Conservation (phyloP, 2,113 vertebrate species). For the Dicentrarchus labrax region DNA sequence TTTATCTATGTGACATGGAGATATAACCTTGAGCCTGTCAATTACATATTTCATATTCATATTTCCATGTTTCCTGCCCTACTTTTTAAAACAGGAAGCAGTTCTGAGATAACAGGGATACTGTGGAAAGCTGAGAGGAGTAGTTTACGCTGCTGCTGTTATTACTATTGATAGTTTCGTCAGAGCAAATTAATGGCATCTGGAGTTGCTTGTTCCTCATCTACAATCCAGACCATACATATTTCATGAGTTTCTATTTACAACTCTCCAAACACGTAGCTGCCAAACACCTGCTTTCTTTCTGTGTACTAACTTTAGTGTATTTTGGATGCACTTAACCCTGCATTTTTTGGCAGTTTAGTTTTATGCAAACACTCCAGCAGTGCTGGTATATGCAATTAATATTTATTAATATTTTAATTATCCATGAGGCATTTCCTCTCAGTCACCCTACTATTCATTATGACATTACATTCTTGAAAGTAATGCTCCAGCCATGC, state of each 20-base stretch:
- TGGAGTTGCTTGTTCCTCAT: conserved; percentile 41
- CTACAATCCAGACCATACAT: conserved; percentile 36
- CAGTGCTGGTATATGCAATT: too few species aligned
- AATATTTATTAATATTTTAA: too few species aligned
- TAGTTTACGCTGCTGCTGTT: conserved; percentile 27
- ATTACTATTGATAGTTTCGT: conserved; percentile 42
- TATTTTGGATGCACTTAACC: neutral
- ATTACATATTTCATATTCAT: conserved; percentile 15
- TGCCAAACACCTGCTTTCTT: conserved; percentile 23
- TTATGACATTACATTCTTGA: neutral
- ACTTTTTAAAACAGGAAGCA: conserved; percentile 25
- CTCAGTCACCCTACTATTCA: neutral
- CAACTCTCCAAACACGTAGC: conserved; percentile 1
- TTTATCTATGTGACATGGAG: neutral
- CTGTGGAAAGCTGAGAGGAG: neutral
- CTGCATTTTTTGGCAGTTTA: neutral
- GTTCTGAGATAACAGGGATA: neutral
- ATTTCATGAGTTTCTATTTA: conserved; percentile 55
- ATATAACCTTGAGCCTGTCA: neutral
- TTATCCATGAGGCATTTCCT: neutral
- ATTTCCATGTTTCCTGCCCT: conserved; percentile 5
- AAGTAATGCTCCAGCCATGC: neutral
- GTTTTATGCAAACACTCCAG: neutral
- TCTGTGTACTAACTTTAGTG: neutral
- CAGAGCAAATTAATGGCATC: conserved; percentile 51